Percentiles rank a stretch among this genome's conserved stretches.
These are phyloP conservation scores for Malurus elegans DNA, from an alignment of 2,113 vertebrate genomes.

Conservation along the genomic window DNA sequence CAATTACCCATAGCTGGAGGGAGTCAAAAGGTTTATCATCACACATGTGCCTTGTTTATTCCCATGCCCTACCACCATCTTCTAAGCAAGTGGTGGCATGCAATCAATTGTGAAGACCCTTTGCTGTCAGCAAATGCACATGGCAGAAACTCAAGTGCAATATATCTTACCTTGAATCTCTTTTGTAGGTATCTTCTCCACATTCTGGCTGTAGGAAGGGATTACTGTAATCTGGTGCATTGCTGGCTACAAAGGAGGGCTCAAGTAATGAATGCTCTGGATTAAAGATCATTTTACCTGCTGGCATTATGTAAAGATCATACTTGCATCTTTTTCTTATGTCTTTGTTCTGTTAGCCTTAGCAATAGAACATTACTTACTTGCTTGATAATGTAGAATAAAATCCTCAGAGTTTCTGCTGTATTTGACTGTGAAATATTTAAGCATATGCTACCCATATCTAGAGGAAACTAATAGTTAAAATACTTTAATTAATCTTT, in stretches of 20 bases:
- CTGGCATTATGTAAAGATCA: neutral
- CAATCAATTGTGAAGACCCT: neutral
- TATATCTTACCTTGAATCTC: neutral
- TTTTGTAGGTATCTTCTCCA: neutral
- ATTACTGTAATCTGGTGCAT: neutral
- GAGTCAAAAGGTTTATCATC: neutral
- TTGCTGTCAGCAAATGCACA: neutral
- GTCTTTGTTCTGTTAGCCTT: neutral
- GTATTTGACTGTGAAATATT: neutral
- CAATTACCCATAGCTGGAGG: neutral
- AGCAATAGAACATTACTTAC: neutral
- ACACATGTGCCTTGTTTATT: neutral
- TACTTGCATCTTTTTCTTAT: neutral
- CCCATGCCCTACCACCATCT: neutral
- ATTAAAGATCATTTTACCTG: neutral
- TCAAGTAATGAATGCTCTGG: neutral
- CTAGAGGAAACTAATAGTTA: neutral
- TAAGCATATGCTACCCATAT: neutral
- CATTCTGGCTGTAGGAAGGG: neutral
- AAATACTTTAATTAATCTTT: constrained; percentile 5
- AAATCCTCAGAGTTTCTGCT: neutral
- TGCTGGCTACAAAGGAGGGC: neutral
- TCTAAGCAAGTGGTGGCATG: neutral
- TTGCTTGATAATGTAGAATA: neutral
- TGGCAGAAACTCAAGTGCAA: neutral